Evolutionary conservation across 1,140 invertebrate genomes (phyloP), one percentile per base, ranked within the genome.

Genomic region (Dendroctonus ponderosae): DNA sequence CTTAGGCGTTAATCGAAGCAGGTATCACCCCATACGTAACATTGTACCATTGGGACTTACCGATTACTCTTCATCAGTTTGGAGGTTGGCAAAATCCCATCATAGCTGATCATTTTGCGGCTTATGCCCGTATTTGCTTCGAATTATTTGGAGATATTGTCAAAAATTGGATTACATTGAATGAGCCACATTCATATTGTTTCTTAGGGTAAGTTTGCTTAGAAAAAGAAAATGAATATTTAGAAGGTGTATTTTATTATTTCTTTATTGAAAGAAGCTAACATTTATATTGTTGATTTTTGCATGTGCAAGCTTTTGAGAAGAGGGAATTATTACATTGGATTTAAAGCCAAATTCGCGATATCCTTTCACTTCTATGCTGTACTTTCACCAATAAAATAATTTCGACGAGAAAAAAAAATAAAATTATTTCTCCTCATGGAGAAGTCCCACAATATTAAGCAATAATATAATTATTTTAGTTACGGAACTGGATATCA

Each of bases 11-110:
- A 6, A 70, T 84, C 0, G 79, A 78, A 43, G 81, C 83, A 48
- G 82, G 82, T 44, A 88, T 90, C 44, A 77, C 83, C 72, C 86
- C 87, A 3, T 76, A 88, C 78, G 86, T 89, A 71, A 85, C 66
- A 5, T 52, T 76, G 9, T 77, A 64, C 60, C 75, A 76, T 51
- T 76, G 74, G 70, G 76, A 77, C 67, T 41, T 70, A 26, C 79
- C 78, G 2, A 67, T 78, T 62, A 38, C 60, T 5, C 46, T 79
- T 5, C 70, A 78, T 56, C 72, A 76, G 7, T 40, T 77, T 7
- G 78, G 78, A 12, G 78, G 77, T 6, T 77, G 72, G 73, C 39
- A 62, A n/a, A 77, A 79, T 53, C 71, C 70, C 7, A 14, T 58
- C 38, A 54, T 65, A 1, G 48, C 58, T 3, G 56, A 67, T 8